A percentile compares a stretch with the other conserved stretches of the same genome.
Evolutionary conservation across 2,888 invertebrate species (phyloP).

Genomic region (Hydrotaea cyrtoneurina): DNA sequence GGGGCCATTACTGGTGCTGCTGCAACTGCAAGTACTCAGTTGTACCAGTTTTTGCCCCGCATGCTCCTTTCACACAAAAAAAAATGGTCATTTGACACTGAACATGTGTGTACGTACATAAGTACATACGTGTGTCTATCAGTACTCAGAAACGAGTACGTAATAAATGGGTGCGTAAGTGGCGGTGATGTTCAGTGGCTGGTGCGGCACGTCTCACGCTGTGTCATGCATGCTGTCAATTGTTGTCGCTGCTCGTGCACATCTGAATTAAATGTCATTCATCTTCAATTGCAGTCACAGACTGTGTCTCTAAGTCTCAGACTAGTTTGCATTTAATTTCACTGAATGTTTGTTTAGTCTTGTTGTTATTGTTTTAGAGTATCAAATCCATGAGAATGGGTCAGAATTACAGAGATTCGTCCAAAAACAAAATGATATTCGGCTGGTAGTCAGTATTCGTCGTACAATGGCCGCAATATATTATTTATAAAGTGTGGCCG

Average conservation of each 20-base stretch:
- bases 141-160: background rate
- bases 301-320: background rate
- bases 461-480: too few relatives aligned
- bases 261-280: constrained; percentile 54
- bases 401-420: too few relatives aligned
- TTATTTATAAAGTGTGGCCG: too few relatives aligned
- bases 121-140: background rate
- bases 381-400: background rate
- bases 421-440: too few relatives aligned
- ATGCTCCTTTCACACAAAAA: constrained; percentile 22
- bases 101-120: constrained; percentile 5
- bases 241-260: constrained; percentile 9
- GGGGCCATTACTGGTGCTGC: background rate
- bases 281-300: constrained; percentile 31
- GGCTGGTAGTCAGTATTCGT: too few relatives aligned
- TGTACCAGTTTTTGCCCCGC: constrained; percentile 16
- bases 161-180: constrained; percentile 24
- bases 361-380: background rate
- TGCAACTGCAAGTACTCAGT: background rate
- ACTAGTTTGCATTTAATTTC: constrained; percentile 4
- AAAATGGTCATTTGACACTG: constrained; percentile 47
- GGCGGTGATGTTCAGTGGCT: constrained; percentile 10
- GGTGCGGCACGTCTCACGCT: constrained; percentile 27
- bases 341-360: background rate
- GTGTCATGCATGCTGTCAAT: background rate